These are phyloP conservation scores for Ptychochromis oligacanthus DNA, from an alignment of 2,113 vertebrate species.

Conservation along the genomic window DNA sequence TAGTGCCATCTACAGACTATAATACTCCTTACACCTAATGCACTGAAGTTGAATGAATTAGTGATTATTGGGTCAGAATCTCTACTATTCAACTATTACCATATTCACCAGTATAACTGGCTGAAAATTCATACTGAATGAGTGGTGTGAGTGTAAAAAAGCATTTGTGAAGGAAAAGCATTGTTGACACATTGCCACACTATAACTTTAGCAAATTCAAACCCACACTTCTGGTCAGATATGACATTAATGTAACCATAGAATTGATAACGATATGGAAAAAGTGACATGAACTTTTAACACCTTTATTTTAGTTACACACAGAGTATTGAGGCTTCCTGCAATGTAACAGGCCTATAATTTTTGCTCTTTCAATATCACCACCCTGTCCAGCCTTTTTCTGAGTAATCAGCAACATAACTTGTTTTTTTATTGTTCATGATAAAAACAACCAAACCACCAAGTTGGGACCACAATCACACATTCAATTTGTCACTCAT, in stretches of 20 bases:
- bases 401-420: neutral
- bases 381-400: neutral
- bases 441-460: neutral
- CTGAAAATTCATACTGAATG: too few species aligned
- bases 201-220: neutral
- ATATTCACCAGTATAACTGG: too few species aligned
- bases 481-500: neutral
- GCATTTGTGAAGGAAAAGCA: too few species aligned
- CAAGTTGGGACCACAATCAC: neutral
- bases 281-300: fast-evolving
- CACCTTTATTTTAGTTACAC: neutral
- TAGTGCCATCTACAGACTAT: neutral
- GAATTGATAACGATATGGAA: neutral
- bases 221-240: neutral
- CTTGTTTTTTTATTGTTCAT: neutral
- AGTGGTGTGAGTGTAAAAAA: too few species aligned
- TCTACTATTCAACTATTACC: too few species aligned
- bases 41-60: fast-evolving
- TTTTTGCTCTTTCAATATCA: neutral
- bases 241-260: fast-evolving
- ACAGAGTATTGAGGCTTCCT: neutral
- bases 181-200: too few species aligned
- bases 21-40: neutral
- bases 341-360: neutral
- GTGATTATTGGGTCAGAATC: too few species aligned